Base-by-base conservation (phyloP, 1,140 invertebrate species). In the Protaetia brevitarsis region DNA sequence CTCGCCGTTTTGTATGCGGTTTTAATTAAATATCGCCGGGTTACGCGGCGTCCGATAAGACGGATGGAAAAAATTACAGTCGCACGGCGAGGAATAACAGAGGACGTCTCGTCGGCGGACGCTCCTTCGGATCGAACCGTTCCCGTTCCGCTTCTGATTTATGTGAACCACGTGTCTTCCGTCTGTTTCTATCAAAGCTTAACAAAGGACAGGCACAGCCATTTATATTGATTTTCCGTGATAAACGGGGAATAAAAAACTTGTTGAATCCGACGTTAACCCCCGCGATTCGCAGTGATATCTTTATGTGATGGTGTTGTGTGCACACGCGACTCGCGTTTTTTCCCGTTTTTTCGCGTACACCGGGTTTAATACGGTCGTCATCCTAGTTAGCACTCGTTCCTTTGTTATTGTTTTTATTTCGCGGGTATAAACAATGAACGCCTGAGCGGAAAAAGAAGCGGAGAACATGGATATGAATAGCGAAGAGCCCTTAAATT, bases 201-300 rank as follows among this genome's bases (percentile, higher is more conserved):
- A 77, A 77, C 77, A 78, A 78, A 77, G 77, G 73, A 74, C 74
- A 69, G 70, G 68, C 69, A 73, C 75, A 76, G 73, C 77, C 76
- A 78, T 78, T 78, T 75, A 76, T 78, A 78, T 78, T 77, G 77
- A 78, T 78, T 78, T 78, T 78, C 74, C 66, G 73, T 75, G 77
- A 77, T 76, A 77, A 77, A 77, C 74, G 73, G 70, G 71, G 68
- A 72, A 78, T 76, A 78, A 78, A 78, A 78, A 78, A 78, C 77
- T 78, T 78, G 77, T 77, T 82, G 73, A 81, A 81, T 76, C 73
- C 57, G 51, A 51, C 41, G 41, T 51, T 65, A 59, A 29, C 41
- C 57, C 45, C 76, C 45, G 31, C 62, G 60, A 66, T 69, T 64
- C 60, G 57, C 67, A 63, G 68, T 66, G 70, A 69, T 68, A 71